A percentile compares a stretch with the other conserved stretches of the same genome.
Conservation (phyloP, 2,888 invertebrate genomes). For the Coelopa pilipes region DNA sequence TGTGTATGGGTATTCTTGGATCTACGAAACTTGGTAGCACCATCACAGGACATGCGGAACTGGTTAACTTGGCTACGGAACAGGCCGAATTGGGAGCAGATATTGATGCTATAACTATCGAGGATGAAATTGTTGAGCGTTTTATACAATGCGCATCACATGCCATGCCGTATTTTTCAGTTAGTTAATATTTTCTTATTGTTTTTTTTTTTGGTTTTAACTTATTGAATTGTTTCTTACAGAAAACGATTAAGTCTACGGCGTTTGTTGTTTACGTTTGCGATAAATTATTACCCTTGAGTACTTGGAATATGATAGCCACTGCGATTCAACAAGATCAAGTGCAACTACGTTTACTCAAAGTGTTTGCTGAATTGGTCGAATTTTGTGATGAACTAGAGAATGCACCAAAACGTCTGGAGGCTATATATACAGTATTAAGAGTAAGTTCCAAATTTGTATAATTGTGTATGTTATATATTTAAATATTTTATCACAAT, state of each 20-base stretch:
- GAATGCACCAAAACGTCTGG: conserved; percentile 78
- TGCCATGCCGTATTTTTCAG: conserved; percentile 88
- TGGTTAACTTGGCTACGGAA: conserved; percentile 86
- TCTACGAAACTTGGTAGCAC: conserved; percentile 85
- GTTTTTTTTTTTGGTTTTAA: background rate
- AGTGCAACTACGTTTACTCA: conserved; percentile 81
- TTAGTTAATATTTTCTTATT: conserved; percentile 68
- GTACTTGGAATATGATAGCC: conserved; percentile 73
- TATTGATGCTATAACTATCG: conserved; percentile 67
- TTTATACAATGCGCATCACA: conserved; percentile 88
- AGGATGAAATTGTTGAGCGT: conserved; percentile 80
- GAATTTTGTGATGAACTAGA: conserved; percentile 81
- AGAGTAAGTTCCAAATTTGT: conserved; percentile 71
- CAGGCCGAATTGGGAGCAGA: conserved; percentile 85
- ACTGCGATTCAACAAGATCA: conserved; percentile 73
- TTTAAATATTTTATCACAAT: background rate
- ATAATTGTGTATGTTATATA: background rate
- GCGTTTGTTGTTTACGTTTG: conserved; percentile 87
- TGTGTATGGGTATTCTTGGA: conserved; percentile 86
- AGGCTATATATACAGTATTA: conserved; percentile 80
- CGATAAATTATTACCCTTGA: conserved; percentile 82
- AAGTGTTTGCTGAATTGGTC: conserved; percentile 87
- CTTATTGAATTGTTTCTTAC: conserved; percentile 51
- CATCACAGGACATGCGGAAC: conserved; percentile 84
- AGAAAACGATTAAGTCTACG: conserved; percentile 88